A percentile compares a stretch with the other conserved stretches of the same genome.
phyloP scores from a whole-genome alignment of 2,888 invertebrate species.

The Pammene aurita region DNA sequence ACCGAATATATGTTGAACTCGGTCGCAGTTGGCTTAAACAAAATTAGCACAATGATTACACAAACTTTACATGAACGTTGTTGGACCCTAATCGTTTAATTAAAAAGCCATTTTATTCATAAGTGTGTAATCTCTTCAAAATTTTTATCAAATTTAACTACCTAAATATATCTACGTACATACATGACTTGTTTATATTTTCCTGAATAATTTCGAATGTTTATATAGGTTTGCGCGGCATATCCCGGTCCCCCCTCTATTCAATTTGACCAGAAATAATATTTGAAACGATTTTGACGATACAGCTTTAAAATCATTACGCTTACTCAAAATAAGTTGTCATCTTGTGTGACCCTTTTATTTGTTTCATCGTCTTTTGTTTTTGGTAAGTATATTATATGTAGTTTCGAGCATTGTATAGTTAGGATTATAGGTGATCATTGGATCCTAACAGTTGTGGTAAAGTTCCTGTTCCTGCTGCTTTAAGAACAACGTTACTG shows the following conservation, averaged over 20 bases:
- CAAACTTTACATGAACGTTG: slow-evolving; percentile 66
- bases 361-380: slow-evolving; percentile 19
- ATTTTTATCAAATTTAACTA: slow-evolving; percentile 80
- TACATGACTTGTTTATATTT: slow-evolving; percentile 64
- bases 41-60: slow-evolving; percentile 58
- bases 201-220: slow-evolving; percentile 67
- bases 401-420: slow-evolving; percentile 12
- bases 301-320: slow-evolving; percentile 3
- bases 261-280: slow-evolving; percentile 19
- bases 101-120: slow-evolving; percentile 80
- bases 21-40: slow-evolving; percentile 49
- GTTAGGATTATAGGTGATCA: too few species aligned
- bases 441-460: slow-evolving; percentile 28
- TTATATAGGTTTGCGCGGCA: slow-evolving; percentile 70
- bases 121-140: slow-evolving; percentile 76
- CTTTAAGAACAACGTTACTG: slow-evolving; percentile 53
- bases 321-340: slow-evolving; percentile 4
- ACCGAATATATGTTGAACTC: slow-evolving; percentile 41
- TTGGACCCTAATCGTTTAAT: slow-evolving; percentile 81
- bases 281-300: slow-evolving; percentile 13
- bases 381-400: slow-evolving; percentile 1
- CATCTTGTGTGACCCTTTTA: slow-evolving; percentile 20
- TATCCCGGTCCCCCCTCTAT: slow-evolving; percentile 55
- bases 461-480: slow-evolving; percentile 44
- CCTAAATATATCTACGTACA: slow-evolving; percentile 72